Percentiles rank a stretch among this genome's conserved stretches.
Conservation (phyloP, 2,888 invertebrate species). For the Eustalomyia histrio region DNA sequence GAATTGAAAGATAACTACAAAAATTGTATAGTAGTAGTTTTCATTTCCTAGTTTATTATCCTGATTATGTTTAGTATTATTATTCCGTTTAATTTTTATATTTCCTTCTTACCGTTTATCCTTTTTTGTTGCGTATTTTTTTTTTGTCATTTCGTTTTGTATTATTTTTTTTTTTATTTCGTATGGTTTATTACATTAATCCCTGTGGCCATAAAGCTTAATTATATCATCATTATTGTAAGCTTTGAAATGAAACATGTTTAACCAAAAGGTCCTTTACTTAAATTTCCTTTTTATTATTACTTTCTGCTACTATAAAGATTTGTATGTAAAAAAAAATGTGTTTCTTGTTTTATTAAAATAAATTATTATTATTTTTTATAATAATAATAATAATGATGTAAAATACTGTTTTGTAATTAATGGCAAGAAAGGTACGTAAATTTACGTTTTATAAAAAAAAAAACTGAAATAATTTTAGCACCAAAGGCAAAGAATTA, state of each 20-base stretch:
- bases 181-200: slow-evolving; percentile 56
- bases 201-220: slow-evolving; percentile 62
- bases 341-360: neutral
- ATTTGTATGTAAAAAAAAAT: no score
- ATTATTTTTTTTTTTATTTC: neutral
- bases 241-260: slow-evolving; percentile 63
- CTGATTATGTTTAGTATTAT: no score
- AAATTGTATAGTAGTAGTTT: no score
- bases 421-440: neutral
- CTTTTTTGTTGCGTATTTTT: neutral
- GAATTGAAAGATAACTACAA: no score
- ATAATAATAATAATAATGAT: neutral
- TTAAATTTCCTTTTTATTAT: slow-evolving; percentile 45
- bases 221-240: slow-evolving; percentile 64
- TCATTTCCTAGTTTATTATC: no score
- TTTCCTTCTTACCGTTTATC: slow-evolving; percentile 13
- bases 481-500: slow-evolving; percentile 45
- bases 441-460: neutral
- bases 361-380: neutral
- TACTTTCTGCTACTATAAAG: neutral
- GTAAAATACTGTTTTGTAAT: neutral
- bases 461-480: neutral
- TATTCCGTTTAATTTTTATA: no score
- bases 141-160: neutral
- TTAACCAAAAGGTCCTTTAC: slow-evolving; percentile 54